These are phyloP conservation scores for Cerastis leucographa DNA, from an alignment of 2,888 invertebrate species.

Conservation along the genomic window DNA sequence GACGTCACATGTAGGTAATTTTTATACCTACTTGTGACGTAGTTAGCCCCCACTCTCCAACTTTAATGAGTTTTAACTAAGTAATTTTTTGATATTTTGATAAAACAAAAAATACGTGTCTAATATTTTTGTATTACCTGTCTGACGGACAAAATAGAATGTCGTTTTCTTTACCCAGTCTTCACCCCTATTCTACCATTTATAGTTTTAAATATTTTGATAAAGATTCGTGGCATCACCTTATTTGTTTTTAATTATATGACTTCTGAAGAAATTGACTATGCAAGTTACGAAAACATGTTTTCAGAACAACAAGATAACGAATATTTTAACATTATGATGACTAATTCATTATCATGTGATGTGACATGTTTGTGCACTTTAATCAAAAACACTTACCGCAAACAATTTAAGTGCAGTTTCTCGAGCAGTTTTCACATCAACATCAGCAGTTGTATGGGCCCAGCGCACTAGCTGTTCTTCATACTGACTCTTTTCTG, in stretches of 20 bases:
- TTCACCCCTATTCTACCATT: background rate
- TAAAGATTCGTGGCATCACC: background rate
- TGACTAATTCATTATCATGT: conserved; percentile 13
- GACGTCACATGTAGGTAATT: too few relatives aligned
- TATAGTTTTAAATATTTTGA: background rate
- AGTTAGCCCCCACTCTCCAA: too few relatives aligned
- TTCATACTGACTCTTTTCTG: conserved; percentile 96
- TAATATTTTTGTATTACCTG: too few relatives aligned
- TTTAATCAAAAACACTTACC: conserved; percentile 88
- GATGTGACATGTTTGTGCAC: conserved; percentile 35
- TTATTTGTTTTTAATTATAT: conserved; percentile 11
- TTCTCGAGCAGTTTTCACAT: conserved; percentile 93
- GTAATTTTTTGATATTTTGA: too few relatives aligned
- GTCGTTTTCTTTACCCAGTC: too few relatives aligned
- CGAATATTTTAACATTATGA: conserved; percentile 11
- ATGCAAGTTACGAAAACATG: conserved; percentile 40
- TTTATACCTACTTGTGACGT: too few relatives aligned
- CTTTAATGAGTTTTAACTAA: too few relatives aligned
- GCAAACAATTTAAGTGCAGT: conserved; percentile 97
- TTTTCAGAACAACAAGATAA: conserved; percentile 31
- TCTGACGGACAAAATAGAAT: too few relatives aligned
- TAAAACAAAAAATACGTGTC: too few relatives aligned
- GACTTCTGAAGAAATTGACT: conserved; percentile 3
- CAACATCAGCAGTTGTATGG: conserved; percentile 91
- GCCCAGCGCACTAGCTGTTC: conserved; percentile 93